Evolutionary conservation across 2,113 vertebrate genomes (phyloP).

Genomic region (Polyodon spathula): DNA sequence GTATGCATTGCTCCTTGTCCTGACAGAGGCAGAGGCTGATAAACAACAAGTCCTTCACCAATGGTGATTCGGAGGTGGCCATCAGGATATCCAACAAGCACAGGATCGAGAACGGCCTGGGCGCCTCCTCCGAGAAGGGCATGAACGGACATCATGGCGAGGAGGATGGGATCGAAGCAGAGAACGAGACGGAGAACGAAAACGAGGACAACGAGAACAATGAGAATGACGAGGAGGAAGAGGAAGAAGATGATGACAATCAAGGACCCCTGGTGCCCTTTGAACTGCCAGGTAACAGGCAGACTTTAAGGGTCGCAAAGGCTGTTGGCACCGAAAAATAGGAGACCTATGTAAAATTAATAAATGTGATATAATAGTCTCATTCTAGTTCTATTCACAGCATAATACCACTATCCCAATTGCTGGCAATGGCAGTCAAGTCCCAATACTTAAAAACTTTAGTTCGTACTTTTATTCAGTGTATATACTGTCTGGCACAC

Average conservation of each 20-base stretch:
- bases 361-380: too few relatives aligned
- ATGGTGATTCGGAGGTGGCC: conserved; percentile 79
- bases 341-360: too few relatives aligned
- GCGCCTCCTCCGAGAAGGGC: conserved; percentile 43
- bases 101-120: conserved; percentile 75
- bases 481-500: too few relatives aligned
- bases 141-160: conserved; percentile 48
- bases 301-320: too few relatives aligned
- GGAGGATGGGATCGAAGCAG: conserved; percentile 50
- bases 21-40: conserved; percentile 88
- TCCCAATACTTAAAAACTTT: too few relatives aligned
- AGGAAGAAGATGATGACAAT: conserved; percentile 62
- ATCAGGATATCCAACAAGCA: conserved; percentile 70
- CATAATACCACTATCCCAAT: too few relatives aligned
- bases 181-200: conserved; percentile 76
- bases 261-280: conserved; percentile 83
- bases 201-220: conserved; percentile 81
- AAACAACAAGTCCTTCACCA: conserved; percentile 72
- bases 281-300: conserved; percentile 66
- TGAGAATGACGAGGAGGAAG: conserved; percentile 79
- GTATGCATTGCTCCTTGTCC: conserved; percentile 21
- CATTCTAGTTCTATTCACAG: too few relatives aligned
- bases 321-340: too few relatives aligned
- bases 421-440: too few relatives aligned
- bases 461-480: too few relatives aligned